Conservation (phyloP, 2,888 invertebrate species). For the Agonopterix arenella region DNA sequence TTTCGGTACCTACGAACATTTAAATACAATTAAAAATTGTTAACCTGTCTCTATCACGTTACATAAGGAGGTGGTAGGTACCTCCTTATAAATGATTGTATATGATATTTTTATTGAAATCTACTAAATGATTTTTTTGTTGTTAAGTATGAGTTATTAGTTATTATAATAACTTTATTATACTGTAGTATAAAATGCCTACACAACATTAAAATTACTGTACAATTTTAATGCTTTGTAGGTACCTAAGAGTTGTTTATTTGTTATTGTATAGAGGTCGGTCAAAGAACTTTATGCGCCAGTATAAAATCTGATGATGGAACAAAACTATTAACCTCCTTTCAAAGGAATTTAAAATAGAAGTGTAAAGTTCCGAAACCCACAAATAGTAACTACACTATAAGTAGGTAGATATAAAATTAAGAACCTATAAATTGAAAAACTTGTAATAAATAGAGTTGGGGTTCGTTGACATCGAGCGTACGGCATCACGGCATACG, state of each 20-base stretch:
- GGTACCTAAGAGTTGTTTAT: background rate
- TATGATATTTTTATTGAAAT: no score
- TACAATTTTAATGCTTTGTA: background rate
- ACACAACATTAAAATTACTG: no score
- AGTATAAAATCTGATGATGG: background rate
- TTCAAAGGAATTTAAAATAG: constrained; percentile 11
- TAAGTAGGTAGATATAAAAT: background rate
- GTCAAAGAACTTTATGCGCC: background rate
- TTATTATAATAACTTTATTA: no score
- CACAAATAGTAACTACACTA: constrained; percentile 12
- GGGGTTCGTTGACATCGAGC: constrained; percentile 59
- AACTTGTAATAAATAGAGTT: constrained; percentile 33
- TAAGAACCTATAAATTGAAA: constrained; percentile 15
- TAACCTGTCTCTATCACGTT: no score
- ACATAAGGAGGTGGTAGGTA: no score
- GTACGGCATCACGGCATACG: constrained; percentile 48
- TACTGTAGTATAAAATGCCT: no score
- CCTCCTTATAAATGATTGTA: no score
- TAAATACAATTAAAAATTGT: no score
- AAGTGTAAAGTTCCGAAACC: constrained; percentile 16
- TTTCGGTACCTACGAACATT: no score
- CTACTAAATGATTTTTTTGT: no score
- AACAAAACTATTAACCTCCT: constrained; percentile 12
- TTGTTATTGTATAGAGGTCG: background rate
- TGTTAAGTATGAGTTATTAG: no score